Conservation (phyloP, 1,140 invertebrate genomes). For the Bombus affinis region DNA sequence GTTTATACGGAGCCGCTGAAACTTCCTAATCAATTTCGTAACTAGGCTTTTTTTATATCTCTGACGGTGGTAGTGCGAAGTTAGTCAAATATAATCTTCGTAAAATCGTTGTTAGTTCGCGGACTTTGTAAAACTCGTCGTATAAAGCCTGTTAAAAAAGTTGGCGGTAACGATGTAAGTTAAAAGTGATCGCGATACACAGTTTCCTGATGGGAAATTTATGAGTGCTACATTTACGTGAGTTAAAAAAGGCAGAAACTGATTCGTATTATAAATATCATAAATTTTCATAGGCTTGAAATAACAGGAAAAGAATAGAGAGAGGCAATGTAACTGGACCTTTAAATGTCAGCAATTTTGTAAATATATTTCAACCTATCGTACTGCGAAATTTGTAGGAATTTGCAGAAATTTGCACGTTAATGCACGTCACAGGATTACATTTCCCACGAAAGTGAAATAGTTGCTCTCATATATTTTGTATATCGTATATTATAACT, state of each 20-base stretch:
- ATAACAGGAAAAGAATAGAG: no score
- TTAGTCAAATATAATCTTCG: slow-evolving; percentile 17
- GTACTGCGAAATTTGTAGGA: not conserved
- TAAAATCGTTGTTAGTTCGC: slow-evolving; percentile 13
- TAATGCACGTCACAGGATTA: not conserved
- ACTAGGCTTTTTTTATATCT: not conserved
- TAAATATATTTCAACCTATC: not conserved
- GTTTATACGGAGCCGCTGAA: not conserved
- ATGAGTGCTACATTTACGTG: not conserved
- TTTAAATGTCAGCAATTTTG: not conserved
- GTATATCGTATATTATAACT: not conserved
- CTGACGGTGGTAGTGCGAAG: not conserved
- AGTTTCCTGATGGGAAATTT: not conserved
- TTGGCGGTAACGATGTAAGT: not conserved
- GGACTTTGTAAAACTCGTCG: slow-evolving; percentile 1
- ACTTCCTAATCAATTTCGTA: slow-evolving; percentile 20
- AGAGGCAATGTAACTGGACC: no score
- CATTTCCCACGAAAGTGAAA: not conserved
- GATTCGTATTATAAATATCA: not conserved
- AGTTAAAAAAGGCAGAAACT: not conserved
- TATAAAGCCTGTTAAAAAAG: slow-evolving; percentile 23
- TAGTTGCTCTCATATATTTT: not conserved
- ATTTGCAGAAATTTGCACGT: not conserved
- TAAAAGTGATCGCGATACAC: not conserved
- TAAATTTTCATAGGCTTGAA: not conserved